Evolutionary conservation across 2,888 invertebrate species (phyloP).

Genomic region (Podabrus alpinus): DNA sequence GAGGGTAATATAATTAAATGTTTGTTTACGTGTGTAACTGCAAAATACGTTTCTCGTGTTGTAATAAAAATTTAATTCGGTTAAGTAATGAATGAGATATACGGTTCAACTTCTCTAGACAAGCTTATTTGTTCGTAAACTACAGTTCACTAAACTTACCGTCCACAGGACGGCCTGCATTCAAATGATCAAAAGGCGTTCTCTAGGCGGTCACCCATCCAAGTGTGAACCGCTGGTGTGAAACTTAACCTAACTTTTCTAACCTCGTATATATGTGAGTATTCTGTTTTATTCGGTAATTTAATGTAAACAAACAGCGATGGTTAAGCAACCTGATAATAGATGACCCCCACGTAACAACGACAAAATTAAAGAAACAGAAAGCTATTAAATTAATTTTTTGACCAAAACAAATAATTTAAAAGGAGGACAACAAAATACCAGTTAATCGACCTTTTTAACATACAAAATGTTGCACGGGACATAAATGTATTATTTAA

Average conservation of each 20-base stretch:
- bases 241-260: too few relatives aligned
- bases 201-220: too few relatives aligned
- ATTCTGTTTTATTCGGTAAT: background rate
- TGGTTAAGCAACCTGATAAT: background rate
- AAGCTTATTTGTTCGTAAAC: too few relatives aligned
- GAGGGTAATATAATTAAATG: constrained; percentile 5
- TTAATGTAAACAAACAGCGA: background rate
- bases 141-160: background rate
- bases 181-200: background rate
- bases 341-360: background rate
- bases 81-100: background rate
- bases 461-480: background rate
- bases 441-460: background rate
- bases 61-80: background rate
- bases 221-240: too few relatives aligned
- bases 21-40: background rate
- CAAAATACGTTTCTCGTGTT: background rate
- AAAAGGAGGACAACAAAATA: background rate
- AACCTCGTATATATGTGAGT: too few relatives aligned
- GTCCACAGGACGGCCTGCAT: background rate
- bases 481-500: background rate
- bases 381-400: background rate
- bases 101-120: background rate
- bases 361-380: background rate
- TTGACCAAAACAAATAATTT: background rate